phyloP scores from a whole-genome alignment of 2,113 vertebrate genomes.

The Cochlearius cochlearius region DNA sequence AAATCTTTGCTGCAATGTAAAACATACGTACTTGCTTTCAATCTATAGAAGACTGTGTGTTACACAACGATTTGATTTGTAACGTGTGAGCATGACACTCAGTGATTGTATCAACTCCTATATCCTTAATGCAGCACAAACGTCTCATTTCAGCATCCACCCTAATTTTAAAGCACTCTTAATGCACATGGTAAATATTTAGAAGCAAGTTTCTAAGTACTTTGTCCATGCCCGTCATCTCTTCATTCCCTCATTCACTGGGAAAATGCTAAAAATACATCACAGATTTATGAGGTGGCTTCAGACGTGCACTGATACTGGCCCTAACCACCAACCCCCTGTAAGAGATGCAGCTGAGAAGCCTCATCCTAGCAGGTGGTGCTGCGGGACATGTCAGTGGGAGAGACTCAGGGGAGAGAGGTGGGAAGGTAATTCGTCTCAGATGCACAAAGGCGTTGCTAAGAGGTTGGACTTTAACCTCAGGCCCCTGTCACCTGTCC shows the following conservation, averaged over 20 bases:
- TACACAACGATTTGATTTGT: neutral
- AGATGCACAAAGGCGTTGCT: neutral
- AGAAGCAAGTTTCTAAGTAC: neutral
- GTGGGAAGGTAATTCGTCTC: neutral
- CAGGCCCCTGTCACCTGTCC: neutral
- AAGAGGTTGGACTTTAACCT: neutral
- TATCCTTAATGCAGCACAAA: neutral
- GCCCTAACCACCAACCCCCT: neutral
- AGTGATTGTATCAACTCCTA: neutral
- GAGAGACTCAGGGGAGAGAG: neutral
- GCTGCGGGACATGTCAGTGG: neutral
- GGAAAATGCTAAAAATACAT: neutral
- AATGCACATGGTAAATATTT: neutral
- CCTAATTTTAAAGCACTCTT: neutral
- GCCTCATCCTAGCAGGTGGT: neutral
- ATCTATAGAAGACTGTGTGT: neutral
- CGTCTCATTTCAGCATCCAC: neutral
- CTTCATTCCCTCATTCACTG: neutral
- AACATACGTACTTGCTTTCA: neutral
- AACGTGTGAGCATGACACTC: neutral
- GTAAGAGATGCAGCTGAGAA: neutral
- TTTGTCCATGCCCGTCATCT: neutral
- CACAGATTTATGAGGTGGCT: neutral
- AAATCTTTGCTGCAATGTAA: neutral
- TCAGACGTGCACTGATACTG: neutral